Evolutionary conservation across 2,113 vertebrate species (phyloP).

Genomic region (Hemiprocne comata): DNA sequence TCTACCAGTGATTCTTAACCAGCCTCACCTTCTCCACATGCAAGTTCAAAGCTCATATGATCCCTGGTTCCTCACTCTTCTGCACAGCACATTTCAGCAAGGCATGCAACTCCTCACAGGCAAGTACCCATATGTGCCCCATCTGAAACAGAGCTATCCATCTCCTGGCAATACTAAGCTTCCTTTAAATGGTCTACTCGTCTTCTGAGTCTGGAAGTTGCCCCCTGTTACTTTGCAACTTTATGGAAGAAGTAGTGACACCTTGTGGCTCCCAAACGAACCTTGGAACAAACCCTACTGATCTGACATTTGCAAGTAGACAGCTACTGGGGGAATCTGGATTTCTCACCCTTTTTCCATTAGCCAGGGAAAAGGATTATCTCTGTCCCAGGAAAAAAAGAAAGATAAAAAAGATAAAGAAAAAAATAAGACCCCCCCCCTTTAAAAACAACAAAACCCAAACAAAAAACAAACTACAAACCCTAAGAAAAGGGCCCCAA

Average conservation of each 20-base stretch:
- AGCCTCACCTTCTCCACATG: not conserved
- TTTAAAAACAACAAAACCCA: not conserved
- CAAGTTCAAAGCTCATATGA: not conserved
- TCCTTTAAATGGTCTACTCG: not conserved
- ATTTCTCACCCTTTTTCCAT: not conserved
- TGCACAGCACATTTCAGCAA: not conserved
- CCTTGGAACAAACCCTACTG: not conserved
- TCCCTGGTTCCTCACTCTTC: not conserved
- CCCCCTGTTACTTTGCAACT: not conserved
- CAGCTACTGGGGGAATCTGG: not conserved
- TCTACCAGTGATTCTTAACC: not conserved
- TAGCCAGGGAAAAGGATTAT: not conserved
- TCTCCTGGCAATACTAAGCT: not conserved
- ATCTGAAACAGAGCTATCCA: not conserved
- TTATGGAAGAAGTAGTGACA: constrained; percentile 35
- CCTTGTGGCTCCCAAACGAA: not conserved
- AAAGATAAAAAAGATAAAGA: not conserved
- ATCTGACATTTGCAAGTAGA: not conserved
- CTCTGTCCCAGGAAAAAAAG: not conserved
- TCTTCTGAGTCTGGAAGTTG: not conserved
- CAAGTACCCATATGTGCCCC: not conserved
- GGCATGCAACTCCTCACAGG: not conserved
- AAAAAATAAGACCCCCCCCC: not conserved
- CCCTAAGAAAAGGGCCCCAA: not conserved
- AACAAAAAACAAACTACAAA: not conserved